Evolutionary conservation across 1,140 invertebrate genomes (phyloP).

Genomic region (Lepidurus couesii): DNA sequence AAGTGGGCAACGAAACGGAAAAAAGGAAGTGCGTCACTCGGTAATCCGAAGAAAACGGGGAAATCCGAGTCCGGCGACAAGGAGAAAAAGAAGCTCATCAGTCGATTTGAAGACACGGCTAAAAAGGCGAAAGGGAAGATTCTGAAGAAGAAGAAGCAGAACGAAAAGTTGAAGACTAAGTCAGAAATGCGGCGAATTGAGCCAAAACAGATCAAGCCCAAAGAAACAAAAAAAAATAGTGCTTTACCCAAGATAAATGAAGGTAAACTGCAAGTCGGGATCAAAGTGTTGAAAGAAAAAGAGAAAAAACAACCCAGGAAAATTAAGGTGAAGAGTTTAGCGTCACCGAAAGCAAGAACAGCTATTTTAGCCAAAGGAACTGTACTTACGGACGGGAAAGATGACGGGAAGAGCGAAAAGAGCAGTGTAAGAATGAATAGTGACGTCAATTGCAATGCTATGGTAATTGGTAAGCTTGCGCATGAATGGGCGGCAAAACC

Average conservation of each 20-base stretch:
- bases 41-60: not conserved
- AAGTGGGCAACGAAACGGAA: constrained; percentile 19
- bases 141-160: constrained; percentile 35
- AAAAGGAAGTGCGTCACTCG: not conserved
- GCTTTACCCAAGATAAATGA: not conserved
- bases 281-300: not conserved
- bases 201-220: constrained; percentile 8
- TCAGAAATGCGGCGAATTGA: constrained; percentile 32
- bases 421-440: constrained; percentile 23
- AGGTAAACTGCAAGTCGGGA: not conserved
- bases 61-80: constrained; percentile 22
- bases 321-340: not conserved
- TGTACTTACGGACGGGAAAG: not conserved
- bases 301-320: constrained; percentile 4
- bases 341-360: not conserved
- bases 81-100: constrained; percentile 35
- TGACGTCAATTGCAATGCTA: constrained; percentile 38
- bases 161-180: constrained; percentile 35
- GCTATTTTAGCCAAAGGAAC: not conserved
- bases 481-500: constrained; percentile 24
- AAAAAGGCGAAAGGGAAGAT: constrained; percentile 37
- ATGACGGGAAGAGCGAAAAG: not conserved
- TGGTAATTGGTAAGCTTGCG: not conserved
- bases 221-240: not conserved
- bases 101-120: constrained; percentile 33